Percentiles rank a stretch among this genome's conserved stretches.
Conservation (phyloP, 2,888 invertebrate genomes). For the Seira musarum region DNA sequence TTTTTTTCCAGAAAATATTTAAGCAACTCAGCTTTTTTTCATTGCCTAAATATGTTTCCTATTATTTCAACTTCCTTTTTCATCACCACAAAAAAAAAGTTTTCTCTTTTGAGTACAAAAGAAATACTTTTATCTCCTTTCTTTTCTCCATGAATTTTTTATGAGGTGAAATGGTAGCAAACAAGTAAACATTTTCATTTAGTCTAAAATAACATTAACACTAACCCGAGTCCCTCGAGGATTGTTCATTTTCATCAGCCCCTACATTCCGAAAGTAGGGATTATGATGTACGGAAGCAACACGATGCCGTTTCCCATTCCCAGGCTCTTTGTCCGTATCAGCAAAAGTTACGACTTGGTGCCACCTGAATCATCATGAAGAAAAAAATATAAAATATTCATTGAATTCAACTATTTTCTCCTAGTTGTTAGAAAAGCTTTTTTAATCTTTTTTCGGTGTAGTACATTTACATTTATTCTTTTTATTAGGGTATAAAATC, state of each 20-base stretch:
- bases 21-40: too few relatives aligned
- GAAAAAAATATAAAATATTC: background rate
- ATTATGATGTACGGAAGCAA: constrained; percentile 29
- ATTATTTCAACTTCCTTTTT: too few relatives aligned
- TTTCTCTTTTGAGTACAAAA: too few relatives aligned
- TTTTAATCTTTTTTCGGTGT: too few relatives aligned
- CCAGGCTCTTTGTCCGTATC: constrained; percentile 53
- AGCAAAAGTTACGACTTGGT: constrained; percentile 51
- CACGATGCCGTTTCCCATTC: constrained; percentile 34
- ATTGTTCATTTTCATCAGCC: constrained; percentile 25
- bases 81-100: too few relatives aligned
- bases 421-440: too few relatives aligned
- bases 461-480: too few relatives aligned
- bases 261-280: constrained; percentile 24
- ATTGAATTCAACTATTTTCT: too few relatives aligned
- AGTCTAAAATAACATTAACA: background rate
- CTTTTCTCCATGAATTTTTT: constrained; percentile 25
- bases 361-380: constrained; percentile 49
- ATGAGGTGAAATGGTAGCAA: background rate
- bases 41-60: too few relatives aligned
- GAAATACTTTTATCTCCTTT: too few relatives aligned
- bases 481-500: too few relatives aligned
- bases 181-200: constrained; percentile 2
- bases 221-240: constrained; percentile 36
- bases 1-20: too few relatives aligned